Percentiles rank a stretch among this genome's conserved stretches.
Evolutionary conservation across 2,888 invertebrate species (phyloP).

Genomic region (Pristionchus mayeri): DNA sequence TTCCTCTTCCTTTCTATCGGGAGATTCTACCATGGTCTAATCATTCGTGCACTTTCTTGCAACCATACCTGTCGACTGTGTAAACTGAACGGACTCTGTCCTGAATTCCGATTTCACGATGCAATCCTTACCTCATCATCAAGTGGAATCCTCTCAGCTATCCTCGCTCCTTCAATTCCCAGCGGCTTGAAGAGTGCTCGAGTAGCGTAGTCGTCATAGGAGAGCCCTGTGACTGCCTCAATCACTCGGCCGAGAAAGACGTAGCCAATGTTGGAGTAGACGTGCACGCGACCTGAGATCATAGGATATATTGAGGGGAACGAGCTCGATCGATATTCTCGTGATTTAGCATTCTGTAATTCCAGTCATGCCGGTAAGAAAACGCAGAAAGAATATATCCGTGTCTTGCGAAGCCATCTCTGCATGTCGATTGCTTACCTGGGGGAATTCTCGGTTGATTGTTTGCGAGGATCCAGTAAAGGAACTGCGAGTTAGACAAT

Average conservation of each 20-base stretch:
- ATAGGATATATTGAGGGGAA: background rate
- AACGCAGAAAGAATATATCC: no score
- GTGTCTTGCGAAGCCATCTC: no score
- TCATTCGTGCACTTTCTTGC: no score
- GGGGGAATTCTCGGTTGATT: slow-evolving; percentile 55
- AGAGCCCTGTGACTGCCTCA: slow-evolving; percentile 48
- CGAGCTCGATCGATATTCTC: background rate
- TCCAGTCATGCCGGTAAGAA: no score
- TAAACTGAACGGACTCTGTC: no score
- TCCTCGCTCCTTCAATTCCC: slow-evolving; percentile 55
- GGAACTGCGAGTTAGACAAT: slow-evolving; percentile 59
- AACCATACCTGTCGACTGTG: no score
- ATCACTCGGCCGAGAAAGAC: slow-evolving; percentile 63
- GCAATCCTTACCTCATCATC: slow-evolving; percentile 48
- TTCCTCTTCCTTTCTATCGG: no score
- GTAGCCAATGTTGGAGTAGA: slow-evolving; percentile 68
- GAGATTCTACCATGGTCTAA: no score
- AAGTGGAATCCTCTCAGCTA: slow-evolving; percentile 51
- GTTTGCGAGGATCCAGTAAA: slow-evolving; percentile 54
- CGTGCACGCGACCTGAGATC: slow-evolving; percentile 23
- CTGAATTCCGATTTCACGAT: no score
- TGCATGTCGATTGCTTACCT: no score
- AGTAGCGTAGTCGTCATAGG: slow-evolving; percentile 59
- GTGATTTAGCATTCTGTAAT: no score
- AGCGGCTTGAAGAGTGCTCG: slow-evolving; percentile 54